Base-by-base conservation (phyloP, 2,888 invertebrate species). In the Aethes cnicana region DNA sequence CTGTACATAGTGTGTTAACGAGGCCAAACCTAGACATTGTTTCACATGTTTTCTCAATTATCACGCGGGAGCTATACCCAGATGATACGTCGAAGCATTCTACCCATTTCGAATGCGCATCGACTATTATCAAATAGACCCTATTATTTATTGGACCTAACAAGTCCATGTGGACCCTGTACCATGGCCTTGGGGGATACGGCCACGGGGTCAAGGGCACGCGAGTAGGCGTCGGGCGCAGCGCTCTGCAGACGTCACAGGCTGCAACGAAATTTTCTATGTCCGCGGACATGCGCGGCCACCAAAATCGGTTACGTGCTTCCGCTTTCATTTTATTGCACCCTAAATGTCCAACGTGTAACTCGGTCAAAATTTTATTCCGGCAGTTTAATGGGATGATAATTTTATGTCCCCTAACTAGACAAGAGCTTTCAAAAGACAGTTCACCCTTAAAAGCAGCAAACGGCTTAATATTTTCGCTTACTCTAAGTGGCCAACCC, bases 41-140 rank as follows among this genome's bases (percentile, higher is more conserved):
- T 9, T 49, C 49, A 25, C 35, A 39, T 16, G 48, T 5, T 8
- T 47, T 43, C 5, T 28, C 39, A 7, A 53, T 53, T 11, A 53
- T 21, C 2, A 46, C 39, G 7, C 16, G 16, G 1, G 41, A 21
- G 5, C 47, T n/a, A 8, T 25, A 25, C 25, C 25, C 25, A 8
- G 25, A 25, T 25, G 25, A 25, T 18, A 36, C 20, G 9, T 46
- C 55, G 33, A 25, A 37, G 2, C 41, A 41, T 32, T 63, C 59
- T 1, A 61, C 57, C 58, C 58, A 63, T 48, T 58, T 61, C 1
- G 43, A 47, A 36, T 52, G 35, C 2, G 58, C 61, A 21, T 60
- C 61, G 2, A 59, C 55, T 5, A 60, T 14, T 5, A 61, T 32
- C 28, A 63, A 44, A 47, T 52, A 60, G 7, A 42, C 53, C 4